Conservation (phyloP, 2,797 vertebrate species). For the Hozukius guyotensis region DNA sequence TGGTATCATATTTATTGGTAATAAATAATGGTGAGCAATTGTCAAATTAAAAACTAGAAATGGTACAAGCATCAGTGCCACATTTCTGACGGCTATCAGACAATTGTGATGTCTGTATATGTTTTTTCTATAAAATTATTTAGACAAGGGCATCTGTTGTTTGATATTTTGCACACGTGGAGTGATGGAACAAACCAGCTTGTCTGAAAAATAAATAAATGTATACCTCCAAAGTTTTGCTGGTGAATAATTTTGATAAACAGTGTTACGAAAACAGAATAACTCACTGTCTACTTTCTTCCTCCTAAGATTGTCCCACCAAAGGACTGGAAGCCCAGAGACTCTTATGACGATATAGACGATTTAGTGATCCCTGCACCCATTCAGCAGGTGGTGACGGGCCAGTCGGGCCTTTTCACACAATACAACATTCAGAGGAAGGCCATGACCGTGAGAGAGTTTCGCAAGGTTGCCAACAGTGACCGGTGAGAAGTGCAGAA, state of each 20-base stretch:
- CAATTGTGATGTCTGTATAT: not conserved
- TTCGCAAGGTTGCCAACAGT: conserved; percentile 92
- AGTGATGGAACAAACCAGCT: not conserved
- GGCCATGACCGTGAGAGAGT: conserved; percentile 93
- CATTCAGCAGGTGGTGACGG: conserved; percentile 97
- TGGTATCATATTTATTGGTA: not conserved
- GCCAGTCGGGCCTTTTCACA: conserved; percentile 96
- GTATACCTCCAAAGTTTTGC: not conserved
- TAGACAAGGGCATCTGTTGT: not conserved
- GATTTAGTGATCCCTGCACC: conserved; percentile 94
- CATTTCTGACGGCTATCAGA: not conserved
- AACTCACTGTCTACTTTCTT: not conserved
- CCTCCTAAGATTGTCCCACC: conserved; percentile 90
- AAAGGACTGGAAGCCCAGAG: conserved; percentile 93
- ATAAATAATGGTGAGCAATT: not conserved
- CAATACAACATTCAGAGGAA: conserved; percentile 99
- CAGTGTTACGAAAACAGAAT: not conserved
- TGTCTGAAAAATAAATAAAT: not conserved
- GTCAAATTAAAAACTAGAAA: not conserved
- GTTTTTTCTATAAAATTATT: not conserved
- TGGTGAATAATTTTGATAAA: not conserved
- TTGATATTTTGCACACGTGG: not conserved
- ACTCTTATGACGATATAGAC: conserved; percentile 92
- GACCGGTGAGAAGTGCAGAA: conserved; percentile 86
- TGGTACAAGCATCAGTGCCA: not conserved